These are phyloP conservation scores for Loxodonta africana DNA, from an alignment of 2,113 vertebrate species.

Conservation along the genomic window DNA sequence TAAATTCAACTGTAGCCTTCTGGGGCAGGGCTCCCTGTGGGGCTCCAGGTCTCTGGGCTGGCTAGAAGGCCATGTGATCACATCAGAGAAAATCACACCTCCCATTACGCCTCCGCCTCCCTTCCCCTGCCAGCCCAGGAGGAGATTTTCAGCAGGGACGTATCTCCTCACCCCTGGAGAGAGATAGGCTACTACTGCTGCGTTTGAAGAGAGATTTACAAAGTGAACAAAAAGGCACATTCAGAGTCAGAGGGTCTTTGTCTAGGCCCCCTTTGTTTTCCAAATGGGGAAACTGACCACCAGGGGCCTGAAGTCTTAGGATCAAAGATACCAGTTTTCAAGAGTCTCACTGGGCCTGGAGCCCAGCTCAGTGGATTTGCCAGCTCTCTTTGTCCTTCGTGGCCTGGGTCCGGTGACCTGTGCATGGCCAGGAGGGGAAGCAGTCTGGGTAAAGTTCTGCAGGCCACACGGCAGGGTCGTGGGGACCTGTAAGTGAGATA, in stretches of 20 bases:
- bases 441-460: neutral
- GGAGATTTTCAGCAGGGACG: neutral
- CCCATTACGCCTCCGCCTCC: too few species aligned
- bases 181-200: neutral
- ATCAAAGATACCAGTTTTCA: neutral
- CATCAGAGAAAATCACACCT: neutral
- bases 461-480: too few species aligned
- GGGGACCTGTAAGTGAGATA: neutral
- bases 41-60: neutral
- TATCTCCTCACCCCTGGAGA: neutral
- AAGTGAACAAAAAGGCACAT: neutral
- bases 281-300: neutral
- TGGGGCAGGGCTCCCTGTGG: neutral
- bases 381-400: neutral
- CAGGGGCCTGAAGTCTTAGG: neutral
- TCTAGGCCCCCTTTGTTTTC: neutral
- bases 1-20: neutral
- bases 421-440: rapidly evolving
- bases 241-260: neutral
- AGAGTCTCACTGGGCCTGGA: neutral
- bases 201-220: neutral
- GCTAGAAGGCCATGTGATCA: neutral
- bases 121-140: rapidly evolving
- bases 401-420: neutral
- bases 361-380: neutral